phyloP scores from a whole-genome alignment of 2,888 invertebrate species.

The Cephus rjabovi region DNA sequence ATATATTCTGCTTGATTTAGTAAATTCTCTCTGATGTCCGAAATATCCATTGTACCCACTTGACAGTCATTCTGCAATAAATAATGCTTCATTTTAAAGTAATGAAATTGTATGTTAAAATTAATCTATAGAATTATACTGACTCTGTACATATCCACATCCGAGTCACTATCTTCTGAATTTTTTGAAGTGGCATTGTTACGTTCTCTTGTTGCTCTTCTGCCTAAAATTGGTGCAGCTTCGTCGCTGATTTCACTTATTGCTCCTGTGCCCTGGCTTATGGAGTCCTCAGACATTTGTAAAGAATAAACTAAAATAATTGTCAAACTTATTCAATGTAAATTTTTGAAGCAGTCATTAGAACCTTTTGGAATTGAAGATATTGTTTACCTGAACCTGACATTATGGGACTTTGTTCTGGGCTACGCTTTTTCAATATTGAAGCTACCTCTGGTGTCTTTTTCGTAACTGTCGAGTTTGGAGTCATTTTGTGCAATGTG shows the following conservation, averaged over 20 bases:
- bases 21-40: slow-evolving; percentile 79
- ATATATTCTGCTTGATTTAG: slow-evolving; percentile 78
- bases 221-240: slow-evolving; percentile 71
- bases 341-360: not conserved
- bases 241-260: slow-evolving; percentile 77
- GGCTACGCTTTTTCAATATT: slow-evolving; percentile 71
- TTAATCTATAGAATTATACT: slow-evolving; percentile 45
- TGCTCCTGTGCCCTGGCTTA: slow-evolving; percentile 73
- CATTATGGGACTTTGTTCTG: slow-evolving; percentile 68
- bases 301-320: slow-evolving; percentile 52
- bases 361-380: not conserved
- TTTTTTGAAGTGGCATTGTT: slow-evolving; percentile 67
- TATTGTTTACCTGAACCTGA: slow-evolving; percentile 50
- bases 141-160: slow-evolving; percentile 77
- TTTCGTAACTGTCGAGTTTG: slow-evolving; percentile 43
- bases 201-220: slow-evolving; percentile 73
- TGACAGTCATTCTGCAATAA: slow-evolving; percentile 74
- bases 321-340: not conserved
- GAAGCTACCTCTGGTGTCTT: slow-evolving; percentile 69
- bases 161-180: slow-evolving; percentile 81
- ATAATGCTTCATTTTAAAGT: not conserved
- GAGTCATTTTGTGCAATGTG: slow-evolving; percentile 49
- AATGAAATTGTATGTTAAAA: not conserved
- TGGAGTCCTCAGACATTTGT: slow-evolving; percentile 75
- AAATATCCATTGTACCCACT: slow-evolving; percentile 75